Percentiles rank a stretch among this genome's conserved stretches.
These are phyloP conservation scores for Calliopsis andreniformis DNA, from an alignment of 1,140 invertebrate species.

Conservation along the genomic window DNA sequence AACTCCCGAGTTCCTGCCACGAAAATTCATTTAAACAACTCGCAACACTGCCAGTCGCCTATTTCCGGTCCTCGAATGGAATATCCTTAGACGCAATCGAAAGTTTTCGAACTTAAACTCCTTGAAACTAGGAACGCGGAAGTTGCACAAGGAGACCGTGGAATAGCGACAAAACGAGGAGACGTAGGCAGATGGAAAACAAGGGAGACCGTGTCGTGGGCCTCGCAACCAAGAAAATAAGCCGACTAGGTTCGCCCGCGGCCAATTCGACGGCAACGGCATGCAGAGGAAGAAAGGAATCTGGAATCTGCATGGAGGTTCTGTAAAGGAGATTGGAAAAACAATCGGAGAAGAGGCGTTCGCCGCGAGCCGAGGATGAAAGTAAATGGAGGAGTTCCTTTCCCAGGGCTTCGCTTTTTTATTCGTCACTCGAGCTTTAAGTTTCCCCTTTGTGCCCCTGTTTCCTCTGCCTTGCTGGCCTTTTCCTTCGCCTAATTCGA, in stretches of 20 bases:
- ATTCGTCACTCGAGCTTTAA: conserved; percentile 28
- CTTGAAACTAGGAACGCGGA: background rate
- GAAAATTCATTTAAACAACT: background rate
- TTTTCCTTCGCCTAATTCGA: conserved; percentile 24
- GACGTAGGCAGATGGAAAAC: conserved; percentile 1
- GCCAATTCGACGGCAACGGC: conserved; percentile 16
- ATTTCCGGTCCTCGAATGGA: background rate
- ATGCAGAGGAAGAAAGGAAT: background rate
- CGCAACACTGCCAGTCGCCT: too few relatives aligned
- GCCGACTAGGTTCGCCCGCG: conserved; percentile 25
- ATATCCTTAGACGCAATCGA: background rate
- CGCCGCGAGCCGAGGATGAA: background rate
- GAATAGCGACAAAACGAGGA: background rate
- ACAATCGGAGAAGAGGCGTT: conserved; percentile 51
- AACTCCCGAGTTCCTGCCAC: too few relatives aligned
- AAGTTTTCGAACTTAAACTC: conserved; percentile 21
- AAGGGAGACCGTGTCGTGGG: conserved; percentile 8
- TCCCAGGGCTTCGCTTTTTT: background rate
- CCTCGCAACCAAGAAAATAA: conserved; percentile 46
- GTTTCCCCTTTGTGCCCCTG: conserved; percentile 7
- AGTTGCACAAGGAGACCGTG: background rate
- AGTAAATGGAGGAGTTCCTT: conserved; percentile 16
- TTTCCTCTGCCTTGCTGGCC: background rate
- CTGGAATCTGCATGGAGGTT: conserved; percentile 51
- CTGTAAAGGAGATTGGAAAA: conserved; percentile 57